Percentiles rank a stretch among this genome's conserved stretches.
phyloP scores from a whole-genome alignment of 2,797 vertebrate species.

The Malacoraja senta region DNA sequence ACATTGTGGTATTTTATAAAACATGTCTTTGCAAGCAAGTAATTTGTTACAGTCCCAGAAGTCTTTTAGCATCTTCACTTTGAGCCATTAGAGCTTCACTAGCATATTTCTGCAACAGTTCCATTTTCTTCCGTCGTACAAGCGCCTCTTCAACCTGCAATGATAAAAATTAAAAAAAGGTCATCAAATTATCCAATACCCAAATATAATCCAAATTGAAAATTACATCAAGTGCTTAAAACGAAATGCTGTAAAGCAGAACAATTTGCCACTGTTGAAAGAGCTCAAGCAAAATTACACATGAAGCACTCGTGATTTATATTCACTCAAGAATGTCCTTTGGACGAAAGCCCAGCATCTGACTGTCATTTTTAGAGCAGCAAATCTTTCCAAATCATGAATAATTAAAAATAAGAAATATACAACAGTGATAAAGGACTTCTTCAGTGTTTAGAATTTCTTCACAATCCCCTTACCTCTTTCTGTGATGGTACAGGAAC shows the following conservation, averaged over 20 bases:
- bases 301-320: neutral
- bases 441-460: neutral
- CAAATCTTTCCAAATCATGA: neutral
- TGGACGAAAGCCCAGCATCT: neutral
- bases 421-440: neutral
- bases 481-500: conserved; percentile 88
- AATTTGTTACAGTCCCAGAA: conserved; percentile 69
- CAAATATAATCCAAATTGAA: neutral
- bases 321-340: conserved; percentile 3
- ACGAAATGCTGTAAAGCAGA: conserved; percentile 9
- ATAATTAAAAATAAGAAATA: neutral
- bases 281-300: neutral
- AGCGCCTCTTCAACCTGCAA: conserved; percentile 86
- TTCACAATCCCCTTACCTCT: conserved; percentile 66
- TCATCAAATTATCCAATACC: neutral
- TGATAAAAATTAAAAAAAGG: neutral
- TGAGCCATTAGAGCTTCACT: conserved; percentile 88
- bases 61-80: conserved; percentile 78
- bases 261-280: neutral
- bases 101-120: conserved; percentile 84
- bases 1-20: neutral
- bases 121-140: conserved; percentile 92
- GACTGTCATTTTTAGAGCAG: neutral
- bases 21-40: neutral
- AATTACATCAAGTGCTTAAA: conserved; percentile 6